Percentiles rank a stretch among this genome's conserved stretches.
Conservation (phyloP, 1,140 invertebrate genomes). For the Aphaenogaster rudis region DNA sequence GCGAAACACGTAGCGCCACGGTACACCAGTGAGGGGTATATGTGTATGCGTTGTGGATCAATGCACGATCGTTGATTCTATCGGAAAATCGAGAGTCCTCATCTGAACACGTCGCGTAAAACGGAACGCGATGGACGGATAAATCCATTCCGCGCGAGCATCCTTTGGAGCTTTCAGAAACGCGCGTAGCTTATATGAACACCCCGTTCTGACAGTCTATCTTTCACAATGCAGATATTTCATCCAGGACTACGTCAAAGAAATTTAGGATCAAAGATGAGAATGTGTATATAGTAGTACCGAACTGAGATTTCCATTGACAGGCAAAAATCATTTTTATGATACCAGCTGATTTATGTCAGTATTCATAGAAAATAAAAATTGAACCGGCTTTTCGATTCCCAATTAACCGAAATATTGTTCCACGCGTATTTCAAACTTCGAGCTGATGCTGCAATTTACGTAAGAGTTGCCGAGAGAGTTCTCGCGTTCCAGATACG, state of each 20-base stretch:
- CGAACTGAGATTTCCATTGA: background rate
- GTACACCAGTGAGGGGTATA: background rate
- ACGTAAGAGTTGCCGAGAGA: background rate
- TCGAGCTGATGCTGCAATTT: background rate
- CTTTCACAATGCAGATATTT: background rate
- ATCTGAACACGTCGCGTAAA: constrained; percentile 22
- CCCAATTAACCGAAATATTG: background rate
- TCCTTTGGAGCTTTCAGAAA: background rate
- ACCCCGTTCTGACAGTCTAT: background rate
- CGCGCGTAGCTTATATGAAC: background rate
- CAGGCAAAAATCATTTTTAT: constrained; percentile 1
- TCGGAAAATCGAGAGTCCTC: constrained; percentile 56
- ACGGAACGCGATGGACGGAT: constrained; percentile 6
- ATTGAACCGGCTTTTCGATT: background rate
- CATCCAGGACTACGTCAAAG: background rate
- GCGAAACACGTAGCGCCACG: constrained; percentile 34
- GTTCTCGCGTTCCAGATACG: background rate
- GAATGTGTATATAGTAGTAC: background rate
- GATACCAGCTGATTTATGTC: background rate
- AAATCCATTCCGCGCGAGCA: background rate
- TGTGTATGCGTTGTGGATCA: constrained; percentile 24
- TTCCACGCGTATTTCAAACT: background rate
- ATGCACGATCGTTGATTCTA: constrained; percentile 43
- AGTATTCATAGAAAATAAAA: background rate
- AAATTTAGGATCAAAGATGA: background rate